Evolutionary conservation across 2,113 vertebrate genomes (phyloP).

Genomic region (Mus spicilegus): DNA sequence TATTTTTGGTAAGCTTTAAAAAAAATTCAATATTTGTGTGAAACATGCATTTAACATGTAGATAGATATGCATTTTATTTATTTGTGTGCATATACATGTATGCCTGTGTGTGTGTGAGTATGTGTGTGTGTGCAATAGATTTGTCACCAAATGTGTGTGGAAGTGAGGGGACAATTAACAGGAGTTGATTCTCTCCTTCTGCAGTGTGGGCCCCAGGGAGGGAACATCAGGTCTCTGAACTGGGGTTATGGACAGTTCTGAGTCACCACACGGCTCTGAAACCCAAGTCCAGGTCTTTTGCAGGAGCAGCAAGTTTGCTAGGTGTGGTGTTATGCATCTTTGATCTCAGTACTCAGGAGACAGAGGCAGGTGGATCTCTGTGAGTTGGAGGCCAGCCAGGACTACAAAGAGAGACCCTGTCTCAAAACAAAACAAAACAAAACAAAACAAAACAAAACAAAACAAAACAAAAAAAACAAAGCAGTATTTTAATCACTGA

Average conservation of each 20-base stretch:
- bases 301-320: neutral
- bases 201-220: neutral
- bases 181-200: neutral
- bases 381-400: neutral
- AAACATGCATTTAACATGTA: slow-evolving; percentile 1
- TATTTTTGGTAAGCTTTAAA: neutral
- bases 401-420: neutral
- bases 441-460: neutral
- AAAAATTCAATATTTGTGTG: neutral
- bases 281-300: neutral
- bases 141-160: neutral
- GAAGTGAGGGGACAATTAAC: neutral
- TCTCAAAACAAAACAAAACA: neutral
- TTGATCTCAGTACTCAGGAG: neutral
- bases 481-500: neutral
- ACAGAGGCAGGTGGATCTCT: neutral
- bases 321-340: neutral
- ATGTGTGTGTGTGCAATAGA: neutral
- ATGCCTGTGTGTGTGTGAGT: neutral
- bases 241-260: neutral
- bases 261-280: neutral
- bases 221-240: neutral
- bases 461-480: neutral
- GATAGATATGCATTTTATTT: neutral
- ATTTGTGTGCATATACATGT: neutral